Conservation (phyloP, 2,113 vertebrate species). For the Malurus alboscapulatus region DNA sequence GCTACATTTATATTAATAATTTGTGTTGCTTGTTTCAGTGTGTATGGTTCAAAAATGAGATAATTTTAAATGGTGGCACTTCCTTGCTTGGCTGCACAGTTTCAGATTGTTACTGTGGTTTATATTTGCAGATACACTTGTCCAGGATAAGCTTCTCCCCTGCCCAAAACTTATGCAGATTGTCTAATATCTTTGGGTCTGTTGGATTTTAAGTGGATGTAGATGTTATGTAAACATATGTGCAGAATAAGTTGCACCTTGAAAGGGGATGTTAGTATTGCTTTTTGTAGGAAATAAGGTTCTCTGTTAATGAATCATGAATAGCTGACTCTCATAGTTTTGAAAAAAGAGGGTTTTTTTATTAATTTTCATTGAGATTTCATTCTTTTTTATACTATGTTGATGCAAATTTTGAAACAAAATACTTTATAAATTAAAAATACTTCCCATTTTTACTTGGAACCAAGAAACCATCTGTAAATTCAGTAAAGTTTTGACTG, state of each 20-base stretch:
- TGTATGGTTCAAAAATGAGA: neutral
- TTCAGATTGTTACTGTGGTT: neutral
- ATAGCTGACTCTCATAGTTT: neutral
- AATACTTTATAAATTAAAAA: neutral
- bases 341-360: neutral
- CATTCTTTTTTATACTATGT: neutral
- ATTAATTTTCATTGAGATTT: neutral
- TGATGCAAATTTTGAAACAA: neutral
- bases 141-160: neutral
- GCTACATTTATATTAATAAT: neutral
- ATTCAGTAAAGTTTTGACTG: neutral
- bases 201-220: neutral
- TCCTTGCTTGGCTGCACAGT: neutral
- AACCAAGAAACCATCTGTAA: neutral
- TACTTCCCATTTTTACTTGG: neutral
- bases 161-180: neutral
- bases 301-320: neutral
- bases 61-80: neutral
- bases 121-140: neutral
- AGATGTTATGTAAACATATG: neutral
- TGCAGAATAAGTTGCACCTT: neutral
- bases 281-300: neutral
- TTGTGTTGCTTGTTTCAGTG: neutral
- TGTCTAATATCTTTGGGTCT: neutral
- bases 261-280: neutral